Base-by-base conservation (phyloP, 2,113 vertebrate genomes). In the Rana temporaria region DNA sequence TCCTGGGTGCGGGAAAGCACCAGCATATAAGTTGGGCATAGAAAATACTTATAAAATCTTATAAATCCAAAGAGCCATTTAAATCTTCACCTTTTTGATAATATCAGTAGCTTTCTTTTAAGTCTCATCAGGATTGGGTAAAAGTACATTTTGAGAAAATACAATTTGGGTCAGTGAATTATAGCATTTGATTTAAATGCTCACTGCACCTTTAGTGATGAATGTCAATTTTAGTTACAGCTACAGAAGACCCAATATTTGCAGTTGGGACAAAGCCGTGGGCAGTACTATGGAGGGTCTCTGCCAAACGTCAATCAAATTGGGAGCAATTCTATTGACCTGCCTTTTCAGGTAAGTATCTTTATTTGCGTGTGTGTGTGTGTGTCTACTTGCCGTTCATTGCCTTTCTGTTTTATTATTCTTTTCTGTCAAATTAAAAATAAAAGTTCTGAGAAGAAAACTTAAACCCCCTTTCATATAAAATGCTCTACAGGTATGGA, bases 291-390 rank as follows among this genome's bases (percentile, higher is more conserved):
- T 0, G 98, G 98, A 66, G 98, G 98, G 75, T 99, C 98, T 72
- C 91, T 99, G 92, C 98, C 98, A 93, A 99, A 99, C 84, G 98
- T 99, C 91, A 99, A 99, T 90, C 98, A 99, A 94, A 96, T 99
- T 86, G 98, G 97, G 87, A 98, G 95, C 92, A 94, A 96, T 91
- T 94, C 93, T 85, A 95, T 96, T 95, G 97, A 99, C 90, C 95
- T 99, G 89, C 94, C 98, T 89, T 99, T 99, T 94, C 98, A 99
- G 98, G 97, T 99, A 92, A 96, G 95, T 48, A 34, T 74, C 17
- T 22, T 19, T 32, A 24, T 18, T 53, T 82, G 52, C 53, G 80
- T 82, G 69, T 82, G 14, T 82, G 59, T 82, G 20, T 11, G 8
- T 80, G 66, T 38, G 34, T 38, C 34, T 6, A 38, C 34, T 38